phyloP scores from a whole-genome alignment of 2,797 vertebrate species.

The Cirrhinus mrigala region DNA sequence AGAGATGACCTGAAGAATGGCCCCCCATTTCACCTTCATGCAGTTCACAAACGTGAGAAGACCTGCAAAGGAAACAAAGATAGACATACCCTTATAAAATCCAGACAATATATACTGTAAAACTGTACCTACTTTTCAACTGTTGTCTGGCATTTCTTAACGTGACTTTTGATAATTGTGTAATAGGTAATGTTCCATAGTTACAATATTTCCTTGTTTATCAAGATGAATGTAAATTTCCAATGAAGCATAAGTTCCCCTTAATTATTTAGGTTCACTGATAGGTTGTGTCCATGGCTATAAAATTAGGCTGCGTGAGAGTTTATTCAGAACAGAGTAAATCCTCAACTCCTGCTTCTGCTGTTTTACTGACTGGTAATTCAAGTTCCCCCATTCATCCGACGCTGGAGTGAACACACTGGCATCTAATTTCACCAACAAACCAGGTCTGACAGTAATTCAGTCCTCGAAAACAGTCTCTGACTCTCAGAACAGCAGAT shows the following conservation, averaged over 20 bases:
- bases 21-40: conserved; percentile 87
- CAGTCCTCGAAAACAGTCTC: not conserved
- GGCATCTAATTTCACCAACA: conserved; percentile 8
- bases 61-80: conserved; percentile 64
- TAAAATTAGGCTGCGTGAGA: not conserved
- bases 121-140: not conserved
- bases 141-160: not conserved
- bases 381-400: not conserved
- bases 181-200: not conserved
- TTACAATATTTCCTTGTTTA: not conserved
- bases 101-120: not conserved
- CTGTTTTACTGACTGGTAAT: not conserved
- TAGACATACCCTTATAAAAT: not conserved
- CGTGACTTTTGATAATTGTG: too few relatives aligned
- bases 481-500: not conserved
- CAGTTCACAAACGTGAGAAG: conserved; percentile 83
- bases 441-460: conserved; percentile 14
- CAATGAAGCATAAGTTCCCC: not conserved
- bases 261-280: conserved; percentile 1
- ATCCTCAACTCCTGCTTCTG: not conserved
- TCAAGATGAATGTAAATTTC: not conserved
- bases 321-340: not conserved
- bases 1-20: conserved; percentile 84
- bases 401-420: not conserved
- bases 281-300: not conserved